phyloP scores from a whole-genome alignment of 2,113 vertebrate genomes.

The Ceyx margarethae region DNA sequence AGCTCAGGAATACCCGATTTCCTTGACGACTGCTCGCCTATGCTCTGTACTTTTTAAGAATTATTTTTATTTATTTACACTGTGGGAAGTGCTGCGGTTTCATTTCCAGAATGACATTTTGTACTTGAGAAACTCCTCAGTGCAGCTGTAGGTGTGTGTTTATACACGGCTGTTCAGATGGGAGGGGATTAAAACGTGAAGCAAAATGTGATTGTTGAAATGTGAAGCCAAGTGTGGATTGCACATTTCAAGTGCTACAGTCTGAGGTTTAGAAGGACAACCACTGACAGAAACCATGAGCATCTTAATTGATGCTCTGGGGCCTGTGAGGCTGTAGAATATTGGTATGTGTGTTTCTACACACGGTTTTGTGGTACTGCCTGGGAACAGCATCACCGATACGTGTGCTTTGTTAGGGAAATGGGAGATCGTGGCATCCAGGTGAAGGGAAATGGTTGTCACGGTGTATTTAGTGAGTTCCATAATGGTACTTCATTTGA shows the following conservation, averaged over 20 bases:
- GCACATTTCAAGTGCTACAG: background rate
- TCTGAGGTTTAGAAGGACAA: background rate
- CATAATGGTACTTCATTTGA: background rate
- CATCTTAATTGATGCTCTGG: background rate
- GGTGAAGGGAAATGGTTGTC: background rate
- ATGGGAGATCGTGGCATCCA: background rate
- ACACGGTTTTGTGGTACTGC: background rate
- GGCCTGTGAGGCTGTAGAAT: background rate
- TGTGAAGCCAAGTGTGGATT: background rate
- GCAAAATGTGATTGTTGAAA: no score
- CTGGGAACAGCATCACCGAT: background rate
- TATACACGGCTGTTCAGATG: accelerated
- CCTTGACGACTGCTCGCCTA: background rate
- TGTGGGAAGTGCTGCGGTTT: background rate
- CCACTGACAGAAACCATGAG: background rate
- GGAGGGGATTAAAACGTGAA: accelerated
- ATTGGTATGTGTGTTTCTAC: background rate
- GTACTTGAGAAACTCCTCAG: background rate
- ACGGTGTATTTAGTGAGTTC: background rate
- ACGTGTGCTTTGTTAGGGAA: background rate
- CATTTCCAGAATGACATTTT: background rate
- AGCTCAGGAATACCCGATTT: background rate
- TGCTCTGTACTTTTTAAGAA: background rate
- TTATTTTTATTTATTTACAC: background rate
- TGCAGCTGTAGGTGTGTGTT: background rate